phyloP scores from a whole-genome alignment of 1,140 invertebrate genomes.

The Caenorhabditis inopinata region DNA sequence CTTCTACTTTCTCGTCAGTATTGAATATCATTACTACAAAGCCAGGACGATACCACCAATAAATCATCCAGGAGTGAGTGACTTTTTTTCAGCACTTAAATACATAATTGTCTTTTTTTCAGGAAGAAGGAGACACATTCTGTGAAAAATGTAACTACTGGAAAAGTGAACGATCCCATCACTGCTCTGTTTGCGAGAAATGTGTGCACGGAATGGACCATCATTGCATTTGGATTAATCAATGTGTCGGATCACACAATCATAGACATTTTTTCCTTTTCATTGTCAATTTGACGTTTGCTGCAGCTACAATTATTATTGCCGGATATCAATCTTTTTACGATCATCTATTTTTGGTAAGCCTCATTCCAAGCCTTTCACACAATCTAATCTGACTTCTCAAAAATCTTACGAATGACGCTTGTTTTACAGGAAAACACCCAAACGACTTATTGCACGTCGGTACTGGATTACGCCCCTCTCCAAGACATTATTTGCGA shows the following conservation, averaged over 20 bases:
- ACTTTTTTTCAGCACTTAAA: no score
- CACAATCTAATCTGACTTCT: no score
- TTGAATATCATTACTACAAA: conserved; percentile 61
- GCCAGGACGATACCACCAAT: conserved; percentile 54
- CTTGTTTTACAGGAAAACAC: not conserved
- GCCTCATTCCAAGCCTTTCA: no score
- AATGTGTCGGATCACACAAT: conserved; percentile 64
- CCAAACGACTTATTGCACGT: conserved; percentile 23
- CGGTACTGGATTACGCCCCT: conserved; percentile 26
- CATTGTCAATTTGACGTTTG: conserved; percentile 54
- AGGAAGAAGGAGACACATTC: conserved; percentile 68
- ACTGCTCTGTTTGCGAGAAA: conserved; percentile 83
- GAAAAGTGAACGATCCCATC: conserved; percentile 81
- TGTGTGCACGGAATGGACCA: conserved; percentile 63
- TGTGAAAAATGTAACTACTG: conserved; percentile 82
- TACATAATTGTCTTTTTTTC: conserved; percentile 23
- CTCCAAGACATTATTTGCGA: conserved; percentile 42
- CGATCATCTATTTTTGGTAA: conserved; percentile 46
- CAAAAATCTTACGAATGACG: no score
- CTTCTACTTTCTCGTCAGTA: conserved; percentile 54
- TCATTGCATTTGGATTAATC: conserved; percentile 66
- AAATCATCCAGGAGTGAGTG: conserved; percentile 55
- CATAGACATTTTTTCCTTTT: conserved; percentile 65
- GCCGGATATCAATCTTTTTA: conserved; percentile 31
- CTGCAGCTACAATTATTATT: conserved; percentile 43